A percentile compares a stretch with the other conserved stretches of the same genome.
Conservation (phyloP, 2,797 vertebrate species). For the Pangasius mekongensis region DNA sequence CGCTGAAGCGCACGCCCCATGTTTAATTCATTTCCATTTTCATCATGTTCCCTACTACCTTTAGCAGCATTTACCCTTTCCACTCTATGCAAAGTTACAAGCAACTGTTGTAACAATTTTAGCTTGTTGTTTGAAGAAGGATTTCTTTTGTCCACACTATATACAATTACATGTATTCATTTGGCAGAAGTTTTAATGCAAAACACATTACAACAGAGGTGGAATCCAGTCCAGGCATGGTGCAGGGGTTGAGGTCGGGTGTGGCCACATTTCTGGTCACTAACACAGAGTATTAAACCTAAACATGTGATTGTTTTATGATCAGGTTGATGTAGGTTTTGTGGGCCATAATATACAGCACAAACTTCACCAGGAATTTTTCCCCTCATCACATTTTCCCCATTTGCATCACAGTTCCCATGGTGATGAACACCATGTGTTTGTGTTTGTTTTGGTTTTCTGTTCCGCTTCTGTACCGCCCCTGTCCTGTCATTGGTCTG, state of each 20-base stretch:
- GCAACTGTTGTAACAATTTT: not conserved
- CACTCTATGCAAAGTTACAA: not conserved
- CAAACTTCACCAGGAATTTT: not conserved
- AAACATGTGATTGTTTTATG: not conserved
- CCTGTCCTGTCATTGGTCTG: not conserved
- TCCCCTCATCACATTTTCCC: not conserved
- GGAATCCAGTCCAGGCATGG: not conserved
- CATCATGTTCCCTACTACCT: slow-evolving; percentile 12
- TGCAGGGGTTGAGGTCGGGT: not conserved
- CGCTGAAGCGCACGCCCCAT: not conserved
- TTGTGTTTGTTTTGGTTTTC: not conserved
- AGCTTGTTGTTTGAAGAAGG: not conserved
- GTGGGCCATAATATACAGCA: not conserved
- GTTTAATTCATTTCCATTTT: slow-evolving; percentile 28
- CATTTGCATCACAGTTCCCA: not conserved
- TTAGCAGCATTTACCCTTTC: slow-evolving; percentile 7
- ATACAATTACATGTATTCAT: not conserved
- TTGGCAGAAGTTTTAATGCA: not conserved
- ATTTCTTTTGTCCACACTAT: not conserved
- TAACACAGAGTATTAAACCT: not conserved
- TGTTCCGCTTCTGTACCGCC: not conserved
- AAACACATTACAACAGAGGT: not conserved
- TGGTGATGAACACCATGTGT: not conserved
- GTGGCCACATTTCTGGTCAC: not conserved
- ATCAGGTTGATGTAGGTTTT: not conserved